phyloP scores from a whole-genome alignment of 2,888 invertebrate genomes.

The Euspilapteryx auroguttella region DNA sequence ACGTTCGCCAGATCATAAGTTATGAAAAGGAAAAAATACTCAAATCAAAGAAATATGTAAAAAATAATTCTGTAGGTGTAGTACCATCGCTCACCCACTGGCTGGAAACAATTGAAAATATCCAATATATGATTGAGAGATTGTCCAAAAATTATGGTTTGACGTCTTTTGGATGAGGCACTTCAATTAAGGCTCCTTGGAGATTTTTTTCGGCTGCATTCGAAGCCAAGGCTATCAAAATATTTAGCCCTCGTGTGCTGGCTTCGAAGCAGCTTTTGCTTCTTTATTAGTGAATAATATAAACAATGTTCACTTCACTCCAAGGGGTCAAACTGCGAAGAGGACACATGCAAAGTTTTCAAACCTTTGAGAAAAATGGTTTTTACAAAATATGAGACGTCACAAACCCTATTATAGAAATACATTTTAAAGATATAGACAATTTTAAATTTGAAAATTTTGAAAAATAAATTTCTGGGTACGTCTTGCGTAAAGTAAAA shows the following conservation, averaged over 20 bases:
- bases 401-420: too few relatives aligned
- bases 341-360: neutral
- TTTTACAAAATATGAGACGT: too few relatives aligned
- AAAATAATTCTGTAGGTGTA: neutral
- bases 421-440: too few relatives aligned
- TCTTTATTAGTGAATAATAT: neutral
- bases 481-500: too few relatives aligned
- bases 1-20: neutral
- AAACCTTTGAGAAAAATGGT: too few relatives aligned
- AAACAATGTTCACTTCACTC: neutral
- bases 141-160: neutral
- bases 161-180: slow-evolving; percentile 1
- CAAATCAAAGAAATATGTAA: neutral
- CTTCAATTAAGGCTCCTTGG: slow-evolving; percentile 2
- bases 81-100: slow-evolving; percentile 1
- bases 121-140: neutral
- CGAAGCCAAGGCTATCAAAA: neutral
- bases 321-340: neutral
- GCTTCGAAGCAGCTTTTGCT: slow-evolving; percentile 1
- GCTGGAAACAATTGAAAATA: slow-evolving; percentile 1
- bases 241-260: neutral
- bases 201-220: slow-evolving; percentile 2
- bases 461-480: too few relatives aligned
- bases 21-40: neutral
- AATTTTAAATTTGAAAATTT: too few relatives aligned